Conservation (phyloP, 2,113 vertebrate species). For the Pterocles orientalis region DNA sequence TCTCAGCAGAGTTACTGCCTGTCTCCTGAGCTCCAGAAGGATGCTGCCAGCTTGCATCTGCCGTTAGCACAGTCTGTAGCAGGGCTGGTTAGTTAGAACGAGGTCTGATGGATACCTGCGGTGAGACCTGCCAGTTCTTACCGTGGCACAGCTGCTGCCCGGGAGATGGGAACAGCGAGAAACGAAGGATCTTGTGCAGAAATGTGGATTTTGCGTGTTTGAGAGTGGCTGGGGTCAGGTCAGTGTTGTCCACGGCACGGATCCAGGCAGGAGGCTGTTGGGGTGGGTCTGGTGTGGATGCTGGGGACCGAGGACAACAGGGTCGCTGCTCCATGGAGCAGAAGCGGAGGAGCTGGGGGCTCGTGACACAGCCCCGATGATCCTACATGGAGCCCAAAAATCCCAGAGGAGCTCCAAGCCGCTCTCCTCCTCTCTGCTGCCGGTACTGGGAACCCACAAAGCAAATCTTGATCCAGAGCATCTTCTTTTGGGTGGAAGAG, state of each 20-base stretch:
- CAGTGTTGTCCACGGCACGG: fast-evolving
- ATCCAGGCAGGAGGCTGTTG: background rate
- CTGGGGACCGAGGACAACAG: background rate
- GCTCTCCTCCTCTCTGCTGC: background rate
- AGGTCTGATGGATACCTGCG: background rate
- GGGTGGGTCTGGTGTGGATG: background rate
- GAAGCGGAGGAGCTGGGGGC: background rate
- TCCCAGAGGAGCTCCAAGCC: background rate
- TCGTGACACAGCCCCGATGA: fast-evolving
- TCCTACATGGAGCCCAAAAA: background rate
- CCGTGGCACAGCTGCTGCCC: fast-evolving
- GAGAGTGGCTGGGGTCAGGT: background rate
- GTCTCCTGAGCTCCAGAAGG: background rate
- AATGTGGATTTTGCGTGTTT: background rate
- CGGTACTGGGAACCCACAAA: background rate
- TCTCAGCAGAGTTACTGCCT: background rate
- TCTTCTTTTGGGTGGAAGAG: background rate
- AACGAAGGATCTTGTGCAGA: background rate
- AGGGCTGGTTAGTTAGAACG: background rate
- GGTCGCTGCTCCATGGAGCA: background rate
- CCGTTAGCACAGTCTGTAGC: background rate
- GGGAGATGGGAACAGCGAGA: background rate
- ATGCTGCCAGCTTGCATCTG: background rate
- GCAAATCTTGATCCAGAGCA: background rate
- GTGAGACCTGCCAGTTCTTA: background rate